Evolutionary conservation across 2,888 invertebrate species (phyloP).

Genomic region (Brenthis hecate): DNA sequence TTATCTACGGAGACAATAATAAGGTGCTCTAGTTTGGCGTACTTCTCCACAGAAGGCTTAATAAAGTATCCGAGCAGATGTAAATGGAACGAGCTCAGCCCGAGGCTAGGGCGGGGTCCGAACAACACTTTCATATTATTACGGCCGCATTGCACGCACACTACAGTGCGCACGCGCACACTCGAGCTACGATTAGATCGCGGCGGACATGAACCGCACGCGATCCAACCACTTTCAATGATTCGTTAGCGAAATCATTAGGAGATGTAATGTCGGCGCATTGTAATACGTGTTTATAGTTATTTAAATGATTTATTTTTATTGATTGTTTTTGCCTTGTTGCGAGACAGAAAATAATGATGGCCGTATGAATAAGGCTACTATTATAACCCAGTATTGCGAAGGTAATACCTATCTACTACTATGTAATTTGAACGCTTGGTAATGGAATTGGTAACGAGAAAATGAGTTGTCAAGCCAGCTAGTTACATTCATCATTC

Average conservation of each 20-base stretch:
- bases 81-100: conserved; percentile 76
- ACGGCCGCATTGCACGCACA: conserved; percentile 70
- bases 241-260: conserved; percentile 83
- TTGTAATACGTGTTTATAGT: conserved; percentile 82
- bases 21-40: conserved; percentile 36
- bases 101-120: conserved; percentile 80
- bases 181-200: conserved; percentile 49
- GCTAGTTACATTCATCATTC: conserved; percentile 70
- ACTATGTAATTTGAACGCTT: conserved; percentile 75
- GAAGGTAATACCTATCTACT: conserved; percentile 63
- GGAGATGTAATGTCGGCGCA: conserved; percentile 80
- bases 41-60: conserved; percentile 66
- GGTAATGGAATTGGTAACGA: conserved; percentile 74
- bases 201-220: conserved; percentile 61
- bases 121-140: conserved; percentile 82
- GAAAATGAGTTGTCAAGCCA: conserved; percentile 80
- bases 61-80: conserved; percentile 80
- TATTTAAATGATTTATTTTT: conserved; percentile 83
- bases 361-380: conserved; percentile 75
- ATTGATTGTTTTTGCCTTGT: conserved; percentile 82
- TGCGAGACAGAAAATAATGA: conserved; percentile 82
- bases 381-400: conserved; percentile 71
- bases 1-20: conserved; percentile 25
- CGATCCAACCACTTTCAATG: conserved; percentile 81
- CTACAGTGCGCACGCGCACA: conserved; percentile 48